phyloP scores from a whole-genome alignment of 2,113 vertebrate genomes.

The Limanda limanda region DNA sequence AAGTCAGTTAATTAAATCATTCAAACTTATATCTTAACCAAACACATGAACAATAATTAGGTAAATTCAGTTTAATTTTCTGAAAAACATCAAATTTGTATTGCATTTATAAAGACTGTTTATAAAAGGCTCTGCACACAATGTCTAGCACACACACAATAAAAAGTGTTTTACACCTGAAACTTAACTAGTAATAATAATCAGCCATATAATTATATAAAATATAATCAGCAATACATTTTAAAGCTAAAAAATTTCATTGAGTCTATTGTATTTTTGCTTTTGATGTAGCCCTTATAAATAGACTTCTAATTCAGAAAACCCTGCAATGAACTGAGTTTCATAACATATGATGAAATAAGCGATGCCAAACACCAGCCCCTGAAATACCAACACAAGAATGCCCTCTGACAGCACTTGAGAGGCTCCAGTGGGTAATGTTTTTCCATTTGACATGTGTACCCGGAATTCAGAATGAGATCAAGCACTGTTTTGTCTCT shows the following conservation, averaged over 20 bases:
- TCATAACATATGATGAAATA: constrained; percentile 47
- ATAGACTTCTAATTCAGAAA: background rate
- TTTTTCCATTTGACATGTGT: constrained; percentile 46
- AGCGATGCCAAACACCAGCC: constrained; percentile 9
- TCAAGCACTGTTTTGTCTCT: constrained; percentile 50
- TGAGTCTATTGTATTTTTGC: no score
- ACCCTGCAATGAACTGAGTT: constrained; percentile 9
- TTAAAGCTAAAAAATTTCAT: background rate
- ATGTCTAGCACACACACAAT: no score
- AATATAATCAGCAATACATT: background rate
- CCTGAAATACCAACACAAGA: constrained; percentile 18
- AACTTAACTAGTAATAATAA: background rate
- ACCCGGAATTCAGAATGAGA: constrained; percentile 25
- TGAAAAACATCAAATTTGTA: no score
- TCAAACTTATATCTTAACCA: no score
- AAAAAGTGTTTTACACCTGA: no score
- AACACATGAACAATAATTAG: no score
- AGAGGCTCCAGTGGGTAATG: constrained; percentile 23
- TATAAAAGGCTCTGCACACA: no score
- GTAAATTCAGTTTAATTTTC: no score
- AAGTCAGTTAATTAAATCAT: no score
- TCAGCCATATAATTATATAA: background rate
- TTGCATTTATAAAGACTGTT: no score
- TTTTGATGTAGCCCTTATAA: background rate
- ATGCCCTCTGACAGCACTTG: constrained; percentile 35